Conservation (phyloP, 2,113 vertebrate species). For the Solenodon paradoxus region DNA sequence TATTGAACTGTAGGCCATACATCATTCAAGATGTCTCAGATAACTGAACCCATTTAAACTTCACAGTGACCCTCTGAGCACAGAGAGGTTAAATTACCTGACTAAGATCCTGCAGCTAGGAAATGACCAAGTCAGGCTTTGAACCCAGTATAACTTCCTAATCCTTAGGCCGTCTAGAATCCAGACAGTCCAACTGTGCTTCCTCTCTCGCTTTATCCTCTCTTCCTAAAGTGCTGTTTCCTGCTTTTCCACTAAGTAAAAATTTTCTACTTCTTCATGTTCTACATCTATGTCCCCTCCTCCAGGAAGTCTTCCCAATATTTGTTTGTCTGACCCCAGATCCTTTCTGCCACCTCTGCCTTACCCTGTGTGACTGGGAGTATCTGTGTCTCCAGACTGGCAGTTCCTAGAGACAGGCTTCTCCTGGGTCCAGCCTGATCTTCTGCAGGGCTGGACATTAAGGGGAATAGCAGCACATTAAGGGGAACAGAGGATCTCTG, state of each 20-base stretch:
- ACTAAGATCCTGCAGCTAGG: neutral
- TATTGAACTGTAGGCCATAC: neutral
- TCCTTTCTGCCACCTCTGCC: neutral
- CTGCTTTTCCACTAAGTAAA: neutral
- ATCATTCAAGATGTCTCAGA: neutral
- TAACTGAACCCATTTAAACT: neutral
- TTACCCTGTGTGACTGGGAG: neutral
- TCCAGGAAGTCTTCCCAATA: neutral
- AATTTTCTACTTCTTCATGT: neutral
- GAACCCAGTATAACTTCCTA: neutral
- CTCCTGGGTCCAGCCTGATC: neutral
- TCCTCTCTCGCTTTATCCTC: neutral
- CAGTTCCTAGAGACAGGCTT: neutral
- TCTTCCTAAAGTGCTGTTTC: neutral
- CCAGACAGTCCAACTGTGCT: neutral
- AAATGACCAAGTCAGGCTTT: slow-evolving; percentile 7
- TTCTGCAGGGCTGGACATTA: neutral
- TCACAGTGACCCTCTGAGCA: neutral
- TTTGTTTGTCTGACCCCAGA: neutral
- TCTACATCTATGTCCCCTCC: neutral
- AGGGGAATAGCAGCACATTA: neutral
- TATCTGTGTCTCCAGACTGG: neutral
- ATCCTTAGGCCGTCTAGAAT: neutral
- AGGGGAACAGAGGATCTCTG: neutral
- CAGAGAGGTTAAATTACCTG: neutral